Evolutionary conservation across 2,797 vertebrate species (phyloP).

Genomic region (Chelonia mydas): DNA sequence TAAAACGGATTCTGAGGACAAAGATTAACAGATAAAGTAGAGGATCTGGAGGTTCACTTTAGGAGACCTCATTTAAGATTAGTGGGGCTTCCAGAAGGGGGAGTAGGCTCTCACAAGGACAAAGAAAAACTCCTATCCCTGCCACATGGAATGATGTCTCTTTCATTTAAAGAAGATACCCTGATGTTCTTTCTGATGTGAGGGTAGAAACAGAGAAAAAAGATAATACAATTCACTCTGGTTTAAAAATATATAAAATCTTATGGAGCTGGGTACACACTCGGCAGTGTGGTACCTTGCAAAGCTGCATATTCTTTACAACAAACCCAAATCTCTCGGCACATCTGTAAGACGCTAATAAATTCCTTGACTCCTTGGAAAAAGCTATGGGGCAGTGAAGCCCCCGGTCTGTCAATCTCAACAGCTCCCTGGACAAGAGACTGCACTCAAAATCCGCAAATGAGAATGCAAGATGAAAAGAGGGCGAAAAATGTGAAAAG

Average conservation of each 20-base stretch:
- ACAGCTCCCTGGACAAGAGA: neutral
- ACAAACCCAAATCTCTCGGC: neutral
- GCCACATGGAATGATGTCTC: neutral
- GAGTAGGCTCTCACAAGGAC: neutral
- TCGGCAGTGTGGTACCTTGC: neutral
- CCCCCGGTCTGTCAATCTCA: too few relatives aligned
- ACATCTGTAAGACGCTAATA: neutral
- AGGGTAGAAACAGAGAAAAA: neutral
- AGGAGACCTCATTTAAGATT: neutral
- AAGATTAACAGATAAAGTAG: constrained; percentile 2
- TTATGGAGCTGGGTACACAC: neutral
- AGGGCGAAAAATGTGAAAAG: neutral
- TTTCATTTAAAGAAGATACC: neutral
- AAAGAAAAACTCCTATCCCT: neutral
- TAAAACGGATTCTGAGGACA: constrained; percentile 28
- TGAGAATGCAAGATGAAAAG: neutral
- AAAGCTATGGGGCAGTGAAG: neutral
- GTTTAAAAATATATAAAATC: neutral
- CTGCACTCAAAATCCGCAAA: neutral
- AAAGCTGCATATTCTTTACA: neutral
- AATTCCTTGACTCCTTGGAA: neutral
- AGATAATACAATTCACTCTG: neutral
- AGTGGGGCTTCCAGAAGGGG: neutral
- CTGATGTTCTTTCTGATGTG: neutral
- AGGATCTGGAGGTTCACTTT: constrained; percentile 2